phyloP scores from a whole-genome alignment of 2,888 invertebrate species.

The Folsomia candida region DNA sequence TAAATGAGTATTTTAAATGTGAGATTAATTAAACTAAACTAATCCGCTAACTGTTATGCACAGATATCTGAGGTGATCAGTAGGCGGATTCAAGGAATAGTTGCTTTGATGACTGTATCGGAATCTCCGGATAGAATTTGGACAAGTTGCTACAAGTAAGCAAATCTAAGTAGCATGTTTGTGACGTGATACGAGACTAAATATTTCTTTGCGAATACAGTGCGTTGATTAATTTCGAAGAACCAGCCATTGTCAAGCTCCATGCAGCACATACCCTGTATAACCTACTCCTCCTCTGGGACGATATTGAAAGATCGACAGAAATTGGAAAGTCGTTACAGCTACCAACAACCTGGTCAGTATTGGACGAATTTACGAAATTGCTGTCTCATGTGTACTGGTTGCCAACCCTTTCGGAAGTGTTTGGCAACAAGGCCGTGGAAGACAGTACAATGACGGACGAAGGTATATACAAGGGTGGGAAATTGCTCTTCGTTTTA shows the following conservation, averaged over 20 bases:
- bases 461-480: not conserved
- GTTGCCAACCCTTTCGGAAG: conserved; percentile 18
- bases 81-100: conserved; percentile 19
- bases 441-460: not conserved
- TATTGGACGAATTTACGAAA: conserved; percentile 18
- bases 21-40: not conserved
- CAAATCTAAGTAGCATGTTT: too few relatives aligned
- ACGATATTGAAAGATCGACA: conserved; percentile 16
- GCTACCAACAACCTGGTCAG: conserved; percentile 19
- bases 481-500: too few relatives aligned
- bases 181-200: too few relatives aligned
- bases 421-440: conserved; percentile 3
- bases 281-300: conserved; percentile 33
- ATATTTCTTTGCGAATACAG: conserved; percentile 17
- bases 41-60: not conserved
- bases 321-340: not conserved
- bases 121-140: conserved; percentile 35
- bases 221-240: conserved; percentile 25
- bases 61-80: conserved; percentile 33
- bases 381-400: conserved; percentile 29
- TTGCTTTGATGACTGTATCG: conserved; percentile 17
- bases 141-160: conserved; percentile 33
- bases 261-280: conserved; percentile 25
- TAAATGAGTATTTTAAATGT: not conserved
- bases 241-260: conserved; percentile 36